Evolutionary conservation across 2,797 vertebrate genomes (phyloP).

Genomic region (Cynopterus sphinx): DNA sequence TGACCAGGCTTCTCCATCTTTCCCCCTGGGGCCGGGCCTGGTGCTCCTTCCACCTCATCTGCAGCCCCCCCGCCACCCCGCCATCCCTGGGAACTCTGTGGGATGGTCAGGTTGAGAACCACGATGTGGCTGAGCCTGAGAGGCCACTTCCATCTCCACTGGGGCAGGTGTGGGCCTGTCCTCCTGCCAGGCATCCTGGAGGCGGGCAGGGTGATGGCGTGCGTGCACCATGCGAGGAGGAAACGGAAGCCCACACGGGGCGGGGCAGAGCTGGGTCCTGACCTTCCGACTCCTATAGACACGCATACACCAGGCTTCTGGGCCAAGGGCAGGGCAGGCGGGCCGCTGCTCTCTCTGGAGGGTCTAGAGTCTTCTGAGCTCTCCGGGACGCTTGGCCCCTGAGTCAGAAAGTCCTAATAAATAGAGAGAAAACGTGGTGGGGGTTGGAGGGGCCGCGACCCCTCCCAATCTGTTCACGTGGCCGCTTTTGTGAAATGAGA

Average conservation of each 20-base stretch:
- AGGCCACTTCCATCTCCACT: background rate
- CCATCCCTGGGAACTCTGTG: background rate
- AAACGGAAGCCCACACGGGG: background rate
- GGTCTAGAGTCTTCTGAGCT: background rate
- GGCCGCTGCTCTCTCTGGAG: background rate
- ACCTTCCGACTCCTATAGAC: too few relatives aligned
- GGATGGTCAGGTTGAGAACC: background rate
- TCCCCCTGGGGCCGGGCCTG: background rate
- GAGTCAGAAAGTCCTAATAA: background rate
- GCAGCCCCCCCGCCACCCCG: rapidly evolving
- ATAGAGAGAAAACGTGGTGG: background rate
- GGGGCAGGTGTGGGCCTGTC: background rate
- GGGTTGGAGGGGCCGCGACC: rapidly evolving
- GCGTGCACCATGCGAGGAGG: background rate
- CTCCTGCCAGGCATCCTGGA: background rate
- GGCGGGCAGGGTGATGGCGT: background rate
- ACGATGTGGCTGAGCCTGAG: background rate
- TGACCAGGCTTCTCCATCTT: rapidly evolving
- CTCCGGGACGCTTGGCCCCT: background rate
- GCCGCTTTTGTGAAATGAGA: too few relatives aligned
- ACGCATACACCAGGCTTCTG: background rate
- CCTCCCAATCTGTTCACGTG: rapidly evolving
- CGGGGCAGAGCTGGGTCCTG: too few relatives aligned
- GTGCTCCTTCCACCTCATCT: background rate
- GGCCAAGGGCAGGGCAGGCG: background rate